phyloP scores from a whole-genome alignment of 1,140 invertebrate species.

The Papilio xuthus region DNA sequence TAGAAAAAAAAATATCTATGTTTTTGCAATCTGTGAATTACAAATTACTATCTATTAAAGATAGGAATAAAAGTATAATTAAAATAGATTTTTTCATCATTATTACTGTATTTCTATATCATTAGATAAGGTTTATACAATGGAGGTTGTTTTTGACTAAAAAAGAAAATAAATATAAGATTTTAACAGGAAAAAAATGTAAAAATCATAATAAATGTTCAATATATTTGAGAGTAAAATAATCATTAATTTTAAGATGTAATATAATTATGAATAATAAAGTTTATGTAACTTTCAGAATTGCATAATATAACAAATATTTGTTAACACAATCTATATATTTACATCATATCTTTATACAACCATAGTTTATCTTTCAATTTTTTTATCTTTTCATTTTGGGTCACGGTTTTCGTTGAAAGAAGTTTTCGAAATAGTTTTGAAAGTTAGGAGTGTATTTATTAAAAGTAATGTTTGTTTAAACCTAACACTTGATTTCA shows the following conservation, averaged over 20 bases:
- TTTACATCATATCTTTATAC: not conserved
- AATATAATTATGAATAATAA: not conserved
- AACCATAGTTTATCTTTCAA: not conserved
- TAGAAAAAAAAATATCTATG: no score
- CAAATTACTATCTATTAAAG: not conserved
- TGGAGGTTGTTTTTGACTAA: no score
- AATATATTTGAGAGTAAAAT: not conserved
- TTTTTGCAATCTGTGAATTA: no score
- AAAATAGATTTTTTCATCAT: not conserved
- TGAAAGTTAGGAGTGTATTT: not conserved
- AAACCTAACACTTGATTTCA: no score
- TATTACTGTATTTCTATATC: not conserved
- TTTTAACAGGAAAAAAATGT: no score
- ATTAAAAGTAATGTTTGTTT: not conserved
- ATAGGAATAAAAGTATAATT: not conserved
- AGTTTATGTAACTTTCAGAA: not conserved
- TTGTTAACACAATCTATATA: not conserved
- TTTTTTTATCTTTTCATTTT: conserved; percentile 2
- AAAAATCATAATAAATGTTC: not conserved
- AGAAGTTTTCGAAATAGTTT: not conserved
- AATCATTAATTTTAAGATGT: no score
- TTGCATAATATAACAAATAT: not conserved
- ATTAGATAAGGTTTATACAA: not conserved
- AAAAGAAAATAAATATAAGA: no score
- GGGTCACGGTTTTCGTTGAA: not conserved